Evolutionary conservation across 2,113 vertebrate species (phyloP), one percentile per base, ranked within the genome.

Genomic region (Nannobrachium achirus): DNA sequence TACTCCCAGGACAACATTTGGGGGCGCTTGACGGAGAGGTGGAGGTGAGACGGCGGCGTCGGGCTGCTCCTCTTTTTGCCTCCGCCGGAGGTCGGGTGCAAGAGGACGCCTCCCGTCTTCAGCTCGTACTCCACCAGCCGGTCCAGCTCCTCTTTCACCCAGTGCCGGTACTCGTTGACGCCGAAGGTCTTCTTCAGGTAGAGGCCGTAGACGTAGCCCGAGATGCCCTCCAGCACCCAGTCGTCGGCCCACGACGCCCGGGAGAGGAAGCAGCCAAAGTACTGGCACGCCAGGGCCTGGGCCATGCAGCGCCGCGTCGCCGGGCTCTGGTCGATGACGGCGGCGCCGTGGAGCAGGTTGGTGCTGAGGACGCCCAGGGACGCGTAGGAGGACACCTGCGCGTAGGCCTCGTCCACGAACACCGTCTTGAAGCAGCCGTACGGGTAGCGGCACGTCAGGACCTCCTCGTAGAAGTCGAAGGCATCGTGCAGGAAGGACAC

Each of bases 381-480:
- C 16, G 95, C 94, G 44, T 94, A 96, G 10, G 94, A 94, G 50
- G 94, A 94, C 69, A 95, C 93, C 91, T 96, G 94, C 62, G 94
- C 92, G 59, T 96, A 96, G 8, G 95, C 94, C 79, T 96, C 95
- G 53, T 96, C 95, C 40, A 96, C 91, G 86, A 96, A 96, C 38
- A 96, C 94, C 1, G 95, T 96, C 80, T 96, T 96, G 74, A 95
- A 96, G 80, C 95, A 96, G 73, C 94, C 92, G 70, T 96, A 96
- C 0, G 95, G 95, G 56, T 96, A 96, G 25, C 95, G 94, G 65
- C 95, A 96, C 2, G 95, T 96, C 48, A 96, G 94, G 76, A 96
- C 95, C 88, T 96, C 95, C 79, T 96, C 95, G 69, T 96, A 96
- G 84, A 96, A 96, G 73, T 96, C 95, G 79, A 96, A 96, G 38